These are phyloP conservation scores for Pammene fasciana DNA, from an alignment of 2,888 invertebrate species.

Conservation along the genomic window DNA sequence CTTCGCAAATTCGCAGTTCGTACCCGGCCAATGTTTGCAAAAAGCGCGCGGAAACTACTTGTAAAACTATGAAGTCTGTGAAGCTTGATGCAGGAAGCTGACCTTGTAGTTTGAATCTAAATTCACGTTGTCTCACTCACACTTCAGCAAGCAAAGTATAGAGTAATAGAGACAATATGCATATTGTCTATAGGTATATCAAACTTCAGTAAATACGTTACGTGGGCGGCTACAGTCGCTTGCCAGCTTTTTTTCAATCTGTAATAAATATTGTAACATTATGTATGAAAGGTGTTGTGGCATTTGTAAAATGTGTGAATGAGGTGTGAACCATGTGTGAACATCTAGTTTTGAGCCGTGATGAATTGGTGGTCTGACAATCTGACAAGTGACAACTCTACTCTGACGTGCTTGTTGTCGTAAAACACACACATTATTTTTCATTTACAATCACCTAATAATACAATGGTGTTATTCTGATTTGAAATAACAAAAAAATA, in stretches of 20 bases:
- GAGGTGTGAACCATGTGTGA: too few species aligned
- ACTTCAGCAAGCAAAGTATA: not conserved
- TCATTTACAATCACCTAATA: not conserved
- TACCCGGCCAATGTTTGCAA: conserved; percentile 55
- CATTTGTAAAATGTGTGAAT: not conserved
- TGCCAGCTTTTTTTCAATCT: conserved; percentile 22
- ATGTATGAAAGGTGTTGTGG: conserved; percentile 17
- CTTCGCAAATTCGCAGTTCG: not conserved
- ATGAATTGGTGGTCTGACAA: not conserved
- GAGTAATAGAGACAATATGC: conserved; percentile 1
- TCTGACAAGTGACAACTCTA: too few species aligned
- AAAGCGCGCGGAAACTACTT: conserved; percentile 72
- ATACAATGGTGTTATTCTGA: too few species aligned
- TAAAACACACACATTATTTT: too few species aligned
- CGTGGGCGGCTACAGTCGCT: conserved; percentile 16
- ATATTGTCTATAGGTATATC: not conserved
- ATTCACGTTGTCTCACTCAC: conserved; percentile 1
- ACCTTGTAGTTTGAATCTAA: conserved; percentile 18
- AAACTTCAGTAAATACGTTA: not conserved
- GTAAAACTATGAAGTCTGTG: conserved; percentile 46
- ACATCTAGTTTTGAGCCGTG: not conserved
- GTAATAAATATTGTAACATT: conserved; percentile 17
- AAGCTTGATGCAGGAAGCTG: conserved; percentile 49
- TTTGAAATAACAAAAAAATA: too few species aligned
- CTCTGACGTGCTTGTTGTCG: not conserved